These are phyloP conservation scores for Dasysyrphus albostriatus DNA, from an alignment of 2,888 invertebrate genomes.

Conservation along the genomic window DNA sequence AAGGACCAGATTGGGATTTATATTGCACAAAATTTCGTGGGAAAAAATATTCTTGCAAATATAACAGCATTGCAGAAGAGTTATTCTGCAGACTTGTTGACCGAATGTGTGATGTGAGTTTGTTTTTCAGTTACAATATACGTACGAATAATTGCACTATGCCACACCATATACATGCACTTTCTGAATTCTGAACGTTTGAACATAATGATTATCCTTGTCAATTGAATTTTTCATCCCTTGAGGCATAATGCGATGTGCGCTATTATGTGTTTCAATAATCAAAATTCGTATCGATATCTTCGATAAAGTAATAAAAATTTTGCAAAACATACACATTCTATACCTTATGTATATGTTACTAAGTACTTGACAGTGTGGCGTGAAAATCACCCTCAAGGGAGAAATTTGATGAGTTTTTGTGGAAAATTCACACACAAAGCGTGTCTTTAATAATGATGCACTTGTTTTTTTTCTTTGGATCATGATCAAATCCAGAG, in stretches of 20 bases:
- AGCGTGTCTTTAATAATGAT: constrained; percentile 33
- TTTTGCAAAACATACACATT: constrained; percentile 19
- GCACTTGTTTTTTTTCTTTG: constrained; percentile 40
- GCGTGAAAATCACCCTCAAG: constrained; percentile 65
- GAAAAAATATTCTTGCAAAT: constrained; percentile 46
- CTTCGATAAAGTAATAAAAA: constrained; percentile 66
- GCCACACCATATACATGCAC: background rate
- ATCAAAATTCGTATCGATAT: constrained; percentile 69
- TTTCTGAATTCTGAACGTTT: background rate
- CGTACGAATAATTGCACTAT: background rate
- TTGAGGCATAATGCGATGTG: constrained; percentile 43
- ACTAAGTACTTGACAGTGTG: constrained; percentile 56
- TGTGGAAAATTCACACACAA: constrained; percentile 59
- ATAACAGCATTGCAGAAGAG: constrained; percentile 36
- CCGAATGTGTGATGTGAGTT: constrained; percentile 30
- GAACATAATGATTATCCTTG: constrained; percentile 51
- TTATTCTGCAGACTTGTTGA: constrained; percentile 49
- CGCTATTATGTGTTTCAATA: constrained; percentile 63
- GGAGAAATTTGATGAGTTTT: constrained; percentile 61
- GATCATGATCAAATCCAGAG: background rate
- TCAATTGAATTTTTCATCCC: constrained; percentile 72
- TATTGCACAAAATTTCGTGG: constrained; percentile 59
- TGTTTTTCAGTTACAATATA: background rate
- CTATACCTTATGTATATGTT: too few relatives aligned
- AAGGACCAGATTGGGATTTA: constrained; percentile 56